phyloP scores from a whole-genome alignment of 35 echinoderm and acorn worm species.

The Eucidaris tribuloides region DNA sequence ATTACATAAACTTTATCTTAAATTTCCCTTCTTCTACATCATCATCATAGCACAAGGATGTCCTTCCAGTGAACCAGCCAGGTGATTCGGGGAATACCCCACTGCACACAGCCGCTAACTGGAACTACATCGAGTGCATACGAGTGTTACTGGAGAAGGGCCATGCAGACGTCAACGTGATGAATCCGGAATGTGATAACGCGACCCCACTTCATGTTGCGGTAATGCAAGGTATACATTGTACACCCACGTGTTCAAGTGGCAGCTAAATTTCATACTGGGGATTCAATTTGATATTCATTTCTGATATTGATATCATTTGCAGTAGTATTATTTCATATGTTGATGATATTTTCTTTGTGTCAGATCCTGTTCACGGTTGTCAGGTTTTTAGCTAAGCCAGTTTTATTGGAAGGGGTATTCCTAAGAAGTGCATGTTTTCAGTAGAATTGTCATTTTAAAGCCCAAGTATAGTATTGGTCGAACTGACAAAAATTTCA shows the following conservation, averaged over 20 bases:
- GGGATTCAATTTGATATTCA: not conserved
- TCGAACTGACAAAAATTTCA: too few species aligned
- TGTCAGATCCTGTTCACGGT: too few species aligned
- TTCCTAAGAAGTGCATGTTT: too few species aligned
- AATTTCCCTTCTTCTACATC: not conserved
- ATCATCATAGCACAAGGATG: slow-evolving; percentile 35
- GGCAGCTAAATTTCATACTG: not conserved
- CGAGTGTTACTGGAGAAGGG: slow-evolving; percentile 57
- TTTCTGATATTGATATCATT: too few species aligned
- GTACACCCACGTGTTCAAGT: too few species aligned
- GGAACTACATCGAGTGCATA: slow-evolving; percentile 55
- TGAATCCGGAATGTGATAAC: slow-evolving; percentile 77
- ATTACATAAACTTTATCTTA: too few species aligned
- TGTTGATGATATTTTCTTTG: too few species aligned
- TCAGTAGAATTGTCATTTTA: too few species aligned
- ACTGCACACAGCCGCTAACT: slow-evolving; percentile 89
- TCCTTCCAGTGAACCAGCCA: slow-evolving; percentile 55
- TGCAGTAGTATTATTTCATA: too few species aligned
- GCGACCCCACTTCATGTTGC: slow-evolving; percentile 94
- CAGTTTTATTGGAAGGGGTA: too few species aligned
- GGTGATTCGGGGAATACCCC: slow-evolving; percentile 90
- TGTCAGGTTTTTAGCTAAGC: too few species aligned
- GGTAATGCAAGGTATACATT: slow-evolving; percentile 90
- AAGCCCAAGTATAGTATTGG: too few species aligned
- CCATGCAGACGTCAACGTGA: slow-evolving; percentile 50